Evolutionary conservation across 1,140 invertebrate genomes (phyloP), one percentile per base, ranked within the genome.

Genomic region (Zelostemma sp.): DNA sequence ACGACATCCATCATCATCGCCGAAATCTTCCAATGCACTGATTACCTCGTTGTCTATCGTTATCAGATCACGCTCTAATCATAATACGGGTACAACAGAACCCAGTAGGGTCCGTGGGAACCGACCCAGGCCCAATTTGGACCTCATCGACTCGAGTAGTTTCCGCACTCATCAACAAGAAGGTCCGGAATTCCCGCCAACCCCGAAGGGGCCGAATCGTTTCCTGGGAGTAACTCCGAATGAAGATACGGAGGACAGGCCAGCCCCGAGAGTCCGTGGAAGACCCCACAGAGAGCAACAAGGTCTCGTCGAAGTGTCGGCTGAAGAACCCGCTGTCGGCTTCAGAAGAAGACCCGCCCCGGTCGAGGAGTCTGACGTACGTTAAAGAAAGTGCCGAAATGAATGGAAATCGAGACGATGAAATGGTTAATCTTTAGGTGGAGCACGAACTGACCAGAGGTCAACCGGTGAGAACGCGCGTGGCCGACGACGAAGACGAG

Each of bases 91-190:
- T 15, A 84, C 83, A 0, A 85, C 82, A 0, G 84, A 86, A 47
- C 48, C 79, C 0, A 81, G 83, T 19, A 84, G 87, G 45, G 80
- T 83, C 8, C 86, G 89, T 49, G 87, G 87, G 58, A 88, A 87
- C 49, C 86, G 89, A 1, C 84, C 89, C 54, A 86, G 92, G 56
- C 91, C 92, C 14, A 91, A 89, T 70, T 83, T 93, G 38, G 93
- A 94, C 73, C 81, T 93, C 11, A 91, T 94, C 0, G 93, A 95
- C 77, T 91, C 91, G 61, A 91, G 89, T 51, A 92, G 90, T 54
- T 94, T 94, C 80, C 91, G 93, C 60, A 93, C 92, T 0, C 89
- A 93, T 68, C 89, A 88, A 28, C 89, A 88, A 28, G 88, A 88
- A 33, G 83, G 81, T n/a, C 86, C 86, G 0, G 83, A 85, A 49